phyloP scores from a whole-genome alignment of 2,797 vertebrate species.

The Pachyuromys duprasi region DNA sequence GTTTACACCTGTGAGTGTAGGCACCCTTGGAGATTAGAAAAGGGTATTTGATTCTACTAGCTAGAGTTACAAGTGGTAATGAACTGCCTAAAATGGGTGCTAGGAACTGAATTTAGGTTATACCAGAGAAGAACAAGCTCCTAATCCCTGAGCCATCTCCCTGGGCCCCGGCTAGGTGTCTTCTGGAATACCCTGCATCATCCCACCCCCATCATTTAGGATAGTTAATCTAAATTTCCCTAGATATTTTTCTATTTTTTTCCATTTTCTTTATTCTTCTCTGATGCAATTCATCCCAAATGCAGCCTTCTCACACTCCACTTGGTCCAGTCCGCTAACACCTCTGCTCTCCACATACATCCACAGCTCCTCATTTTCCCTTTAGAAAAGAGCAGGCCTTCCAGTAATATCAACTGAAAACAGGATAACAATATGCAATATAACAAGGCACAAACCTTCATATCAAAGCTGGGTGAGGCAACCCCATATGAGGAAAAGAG shows the following conservation, averaged over 20 bases:
- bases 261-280: background rate
- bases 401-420: background rate
- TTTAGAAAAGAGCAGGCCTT: background rate
- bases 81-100: background rate
- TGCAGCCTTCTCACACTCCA: too few species aligned
- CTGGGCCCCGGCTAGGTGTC: background rate
- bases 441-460: fast-evolving
- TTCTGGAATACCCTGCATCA: background rate
- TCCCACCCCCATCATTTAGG: background rate
- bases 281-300: background rate
- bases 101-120: background rate
- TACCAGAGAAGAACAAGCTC: background rate
- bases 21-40: background rate
- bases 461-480: background rate
- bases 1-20: too few species aligned
- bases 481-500: background rate
- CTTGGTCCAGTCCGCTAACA: too few species aligned
- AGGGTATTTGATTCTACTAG: background rate
- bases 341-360: background rate
- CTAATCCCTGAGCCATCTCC: background rate
- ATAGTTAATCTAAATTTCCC: background rate
- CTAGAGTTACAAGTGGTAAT: background rate
- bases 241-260: background rate
- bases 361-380: background rate
- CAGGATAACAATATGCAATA: background rate